Percentiles rank a stretch among this genome's conserved stretches.
These are phyloP conservation scores for Oscheius myriophilus DNA, from an alignment of 2,888 invertebrate genomes.

Conservation along the genomic window DNA sequence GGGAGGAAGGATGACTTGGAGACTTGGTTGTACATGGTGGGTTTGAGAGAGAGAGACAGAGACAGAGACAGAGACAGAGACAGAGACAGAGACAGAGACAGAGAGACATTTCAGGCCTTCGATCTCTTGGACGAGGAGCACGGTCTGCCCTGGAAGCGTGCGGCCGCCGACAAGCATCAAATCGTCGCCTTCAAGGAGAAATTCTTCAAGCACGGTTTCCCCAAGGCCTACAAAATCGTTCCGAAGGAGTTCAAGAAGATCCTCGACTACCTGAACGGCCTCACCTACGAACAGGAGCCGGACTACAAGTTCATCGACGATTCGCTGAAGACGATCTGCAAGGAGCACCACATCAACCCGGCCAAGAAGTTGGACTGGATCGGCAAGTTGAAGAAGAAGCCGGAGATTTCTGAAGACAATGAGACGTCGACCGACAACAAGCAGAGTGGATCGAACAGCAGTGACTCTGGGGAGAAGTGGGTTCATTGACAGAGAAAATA, in stretches of 20 bases:
- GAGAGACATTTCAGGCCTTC: slow-evolving; percentile 22
- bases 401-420: neutral
- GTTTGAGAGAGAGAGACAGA: neutral
- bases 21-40: slow-evolving; percentile 48
- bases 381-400: slow-evolving; percentile 38
- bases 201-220: slow-evolving; percentile 18
- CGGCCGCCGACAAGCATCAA: slow-evolving; percentile 23
- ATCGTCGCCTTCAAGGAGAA: slow-evolving; percentile 29
- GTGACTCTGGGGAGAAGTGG: neutral
- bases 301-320: slow-evolving; percentile 19
- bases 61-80: too few species aligned
- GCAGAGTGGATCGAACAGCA: slow-evolving; percentile 19
- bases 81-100: too few species aligned
- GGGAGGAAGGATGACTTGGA: slow-evolving; percentile 52
- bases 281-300: slow-evolving; percentile 16
- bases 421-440: slow-evolving; percentile 17
- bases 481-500: too few species aligned
- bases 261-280: slow-evolving; percentile 11
- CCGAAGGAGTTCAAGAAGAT: slow-evolving; percentile 29
- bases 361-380: slow-evolving; percentile 41
- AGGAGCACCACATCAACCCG: neutral
- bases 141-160: slow-evolving; percentile 46
- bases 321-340: neutral
- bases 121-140: slow-evolving; percentile 41
- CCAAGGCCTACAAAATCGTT: slow-evolving; percentile 7